phyloP scores from a whole-genome alignment of 1,140 invertebrate genomes.

The Gonatopus flavifemur region DNA sequence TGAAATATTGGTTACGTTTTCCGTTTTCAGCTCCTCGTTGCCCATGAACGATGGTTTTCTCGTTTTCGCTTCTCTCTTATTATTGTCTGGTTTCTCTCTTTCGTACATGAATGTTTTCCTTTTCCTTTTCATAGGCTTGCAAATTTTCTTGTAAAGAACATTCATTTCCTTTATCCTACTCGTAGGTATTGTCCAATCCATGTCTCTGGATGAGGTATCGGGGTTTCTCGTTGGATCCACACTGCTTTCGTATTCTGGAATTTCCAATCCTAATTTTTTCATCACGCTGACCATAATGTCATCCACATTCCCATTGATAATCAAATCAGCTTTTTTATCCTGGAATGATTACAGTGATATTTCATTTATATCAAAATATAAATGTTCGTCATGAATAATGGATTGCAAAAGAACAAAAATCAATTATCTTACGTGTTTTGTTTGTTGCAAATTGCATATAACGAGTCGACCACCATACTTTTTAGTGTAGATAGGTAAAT shows the following conservation, averaged over 20 bases:
- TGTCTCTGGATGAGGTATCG: constrained; percentile 40
- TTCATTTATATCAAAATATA: constrained; percentile 4
- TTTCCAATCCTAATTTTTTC: constrained; percentile 70
- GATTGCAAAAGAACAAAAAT: background rate
- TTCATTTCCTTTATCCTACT: constrained; percentile 59
- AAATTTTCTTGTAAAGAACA: constrained; percentile 59
- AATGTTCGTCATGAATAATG: background rate
- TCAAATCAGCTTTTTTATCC: constrained; percentile 89
- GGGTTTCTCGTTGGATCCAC: constrained; percentile 69
- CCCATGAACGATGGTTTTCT: constrained; percentile 38
- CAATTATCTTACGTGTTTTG: constrained; percentile 80
- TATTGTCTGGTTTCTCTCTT: constrained; percentile 43
- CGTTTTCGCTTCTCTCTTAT: constrained; percentile 35
- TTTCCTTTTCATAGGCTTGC: constrained; percentile 54
- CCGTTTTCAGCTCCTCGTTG: constrained; percentile 35
- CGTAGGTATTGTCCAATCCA: constrained; percentile 66
- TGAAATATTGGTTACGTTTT: constrained; percentile 10
- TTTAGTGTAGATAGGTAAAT: constrained; percentile 85
- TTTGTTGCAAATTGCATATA: constrained; percentile 95
- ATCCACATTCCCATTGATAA: constrained; percentile 90
- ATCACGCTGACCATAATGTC: constrained; percentile 78
- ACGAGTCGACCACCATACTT: constrained; percentile 88
- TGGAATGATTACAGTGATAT: constrained; percentile 53
- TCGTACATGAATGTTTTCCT: constrained; percentile 55
- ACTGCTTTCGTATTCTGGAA: constrained; percentile 68